A percentile compares a stretch with the other conserved stretches of the same genome.
phyloP scores from a whole-genome alignment of 2,797 vertebrate genomes.

The Serranus cabrilla region DNA sequence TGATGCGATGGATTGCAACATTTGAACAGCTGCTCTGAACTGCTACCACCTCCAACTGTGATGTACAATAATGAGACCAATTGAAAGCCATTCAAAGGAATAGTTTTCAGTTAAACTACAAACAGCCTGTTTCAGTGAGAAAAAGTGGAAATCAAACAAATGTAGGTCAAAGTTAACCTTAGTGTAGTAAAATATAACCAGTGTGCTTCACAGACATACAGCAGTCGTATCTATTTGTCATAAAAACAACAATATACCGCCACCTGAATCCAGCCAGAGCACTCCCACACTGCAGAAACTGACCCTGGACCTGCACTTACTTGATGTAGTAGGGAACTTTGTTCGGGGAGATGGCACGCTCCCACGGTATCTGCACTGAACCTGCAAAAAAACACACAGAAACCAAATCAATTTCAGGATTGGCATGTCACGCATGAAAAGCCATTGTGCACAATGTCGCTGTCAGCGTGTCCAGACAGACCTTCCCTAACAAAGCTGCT shows the following conservation, averaged over 20 bases:
- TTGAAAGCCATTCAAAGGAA: background rate
- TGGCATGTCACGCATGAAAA: constrained; percentile 68
- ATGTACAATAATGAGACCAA: background rate
- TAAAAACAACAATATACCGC: constrained; percentile 4
- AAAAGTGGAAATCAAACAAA: constrained; percentile 2
- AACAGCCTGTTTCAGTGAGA: background rate
- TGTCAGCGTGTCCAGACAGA: constrained; percentile 64
- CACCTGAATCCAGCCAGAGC: constrained; percentile 7
- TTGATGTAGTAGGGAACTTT: constrained; percentile 99
- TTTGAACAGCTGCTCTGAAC: constrained; percentile 1
- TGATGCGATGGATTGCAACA: background rate
- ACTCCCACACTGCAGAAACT: constrained; percentile 5
- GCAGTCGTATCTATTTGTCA: background rate
- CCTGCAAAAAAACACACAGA: constrained; percentile 84
- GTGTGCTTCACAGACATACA: constrained; percentile 11
- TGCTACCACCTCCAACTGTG: background rate
- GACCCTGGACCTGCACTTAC: constrained; percentile 87
- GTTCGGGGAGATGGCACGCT: constrained; percentile 98
- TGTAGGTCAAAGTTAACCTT: background rate
- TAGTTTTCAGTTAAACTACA: background rate
- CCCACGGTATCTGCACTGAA: constrained; percentile 98
- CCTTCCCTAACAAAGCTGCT: constrained; percentile 52
- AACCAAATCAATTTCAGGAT: constrained; percentile 60
- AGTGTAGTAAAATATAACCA: background rate
- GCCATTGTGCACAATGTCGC: constrained; percentile 64